A percentile compares a stretch with the other conserved stretches of the same genome.
phyloP scores from a whole-genome alignment of 2,113 vertebrate species.

The Corapipo altera region DNA sequence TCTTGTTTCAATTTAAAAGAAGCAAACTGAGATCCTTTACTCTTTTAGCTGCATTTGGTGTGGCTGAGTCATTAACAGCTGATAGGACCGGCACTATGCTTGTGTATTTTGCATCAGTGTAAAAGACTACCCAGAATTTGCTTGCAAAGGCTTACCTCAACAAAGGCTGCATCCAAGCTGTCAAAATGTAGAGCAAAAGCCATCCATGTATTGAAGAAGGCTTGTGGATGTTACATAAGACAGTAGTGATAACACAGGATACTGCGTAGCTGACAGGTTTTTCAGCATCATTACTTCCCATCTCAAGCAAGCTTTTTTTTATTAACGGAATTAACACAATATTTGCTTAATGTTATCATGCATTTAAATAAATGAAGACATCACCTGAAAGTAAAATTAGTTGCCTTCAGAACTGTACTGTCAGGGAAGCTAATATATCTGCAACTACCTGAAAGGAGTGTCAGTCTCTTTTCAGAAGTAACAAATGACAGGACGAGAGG shows the following conservation, averaged over 20 bases:
- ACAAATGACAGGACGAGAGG: not conserved
- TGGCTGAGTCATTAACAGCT: not conserved
- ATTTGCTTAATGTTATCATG: not conserved
- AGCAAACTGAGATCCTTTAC: not conserved
- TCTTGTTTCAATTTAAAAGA: not conserved
- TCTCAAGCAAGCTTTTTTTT: not conserved
- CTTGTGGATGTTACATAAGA: not conserved
- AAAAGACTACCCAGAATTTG: not conserved
- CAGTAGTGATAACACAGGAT: not conserved
- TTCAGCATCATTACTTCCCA: not conserved
- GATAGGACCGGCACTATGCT: not conserved
- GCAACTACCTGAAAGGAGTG: not conserved
- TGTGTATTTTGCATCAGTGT: not conserved
- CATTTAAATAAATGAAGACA: not conserved
- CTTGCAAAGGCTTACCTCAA: not conserved
- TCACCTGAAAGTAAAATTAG: not conserved
- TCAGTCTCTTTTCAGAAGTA: not conserved
- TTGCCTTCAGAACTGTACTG: not conserved
- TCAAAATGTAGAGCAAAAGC: not conserved
- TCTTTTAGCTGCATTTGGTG: not conserved
- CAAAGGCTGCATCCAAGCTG: not conserved
- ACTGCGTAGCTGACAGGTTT: not conserved
- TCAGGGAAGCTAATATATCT: not conserved
- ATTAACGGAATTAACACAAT: not conserved
- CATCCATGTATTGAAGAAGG: not conserved